Conservation (phyloP, 1,140 invertebrate genomes). For the Triops longicaudatus region DNA sequence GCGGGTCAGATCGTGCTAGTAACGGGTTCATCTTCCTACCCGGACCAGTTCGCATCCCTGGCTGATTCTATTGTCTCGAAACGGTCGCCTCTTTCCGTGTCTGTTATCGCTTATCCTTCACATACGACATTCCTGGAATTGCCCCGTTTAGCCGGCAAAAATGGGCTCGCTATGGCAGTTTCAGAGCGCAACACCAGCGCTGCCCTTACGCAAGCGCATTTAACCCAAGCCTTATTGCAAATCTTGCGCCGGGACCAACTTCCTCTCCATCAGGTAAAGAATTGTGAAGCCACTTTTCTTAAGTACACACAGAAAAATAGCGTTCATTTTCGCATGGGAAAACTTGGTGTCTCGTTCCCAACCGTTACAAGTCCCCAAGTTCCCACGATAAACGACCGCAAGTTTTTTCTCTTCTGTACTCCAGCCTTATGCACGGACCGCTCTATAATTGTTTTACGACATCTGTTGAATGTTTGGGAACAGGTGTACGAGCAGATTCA, state of each 20-base stretch:
- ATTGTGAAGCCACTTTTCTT: neutral
- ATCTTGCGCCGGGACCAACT: conserved; percentile 20
- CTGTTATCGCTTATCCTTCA: conserved; percentile 16
- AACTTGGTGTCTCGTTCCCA: neutral
- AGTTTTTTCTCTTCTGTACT: neutral
- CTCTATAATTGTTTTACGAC: neutral
- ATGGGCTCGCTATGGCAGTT: conserved; percentile 16
- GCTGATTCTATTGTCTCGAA: neutral
- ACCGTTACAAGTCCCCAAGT: neutral
- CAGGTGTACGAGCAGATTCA: conserved; percentile 32
- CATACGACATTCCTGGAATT: conserved; percentile 1
- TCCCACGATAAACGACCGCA: neutral
- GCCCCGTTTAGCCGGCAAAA: neutral
- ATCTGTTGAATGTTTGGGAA: conserved; percentile 4
- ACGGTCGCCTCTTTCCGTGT: neutral
- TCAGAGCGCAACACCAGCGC: neutral
- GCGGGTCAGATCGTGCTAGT: conserved; percentile 6
- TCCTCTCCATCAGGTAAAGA: neutral
- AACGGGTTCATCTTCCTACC: neutral
- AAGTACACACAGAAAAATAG: neutral
- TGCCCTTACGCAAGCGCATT: conserved; percentile 23
- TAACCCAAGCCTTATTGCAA: conserved; percentile 23
- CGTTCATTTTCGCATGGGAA: neutral
- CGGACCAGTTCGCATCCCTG: conserved; percentile 10
- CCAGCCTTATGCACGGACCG: neutral